phyloP scores from a whole-genome alignment of 2,888 invertebrate species.

The Drosophila putrida region DNA sequence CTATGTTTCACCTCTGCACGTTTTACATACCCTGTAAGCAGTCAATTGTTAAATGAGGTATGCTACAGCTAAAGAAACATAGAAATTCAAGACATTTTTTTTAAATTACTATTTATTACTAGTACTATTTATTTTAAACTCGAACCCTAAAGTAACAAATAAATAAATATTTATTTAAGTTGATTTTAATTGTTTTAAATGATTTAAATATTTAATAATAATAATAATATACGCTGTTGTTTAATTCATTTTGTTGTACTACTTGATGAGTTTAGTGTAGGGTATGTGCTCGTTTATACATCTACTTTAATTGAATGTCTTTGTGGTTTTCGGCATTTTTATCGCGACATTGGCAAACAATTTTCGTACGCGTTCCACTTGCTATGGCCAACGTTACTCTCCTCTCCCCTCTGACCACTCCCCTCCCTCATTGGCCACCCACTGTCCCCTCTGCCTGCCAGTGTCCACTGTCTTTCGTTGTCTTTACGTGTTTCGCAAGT shows the following conservation, averaged over 20 bases:
- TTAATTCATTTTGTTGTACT: no score
- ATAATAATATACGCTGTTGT: no score
- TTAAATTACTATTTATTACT: no score
- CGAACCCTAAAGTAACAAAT: background rate
- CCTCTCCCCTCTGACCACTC: background rate
- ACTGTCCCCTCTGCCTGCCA: background rate
- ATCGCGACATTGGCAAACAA: slow-evolving; percentile 79
- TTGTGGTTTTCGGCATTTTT: slow-evolving; percentile 54
- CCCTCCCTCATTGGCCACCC: background rate
- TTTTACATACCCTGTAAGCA: slow-evolving; percentile 37
- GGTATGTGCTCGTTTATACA: slow-evolving; percentile 12
- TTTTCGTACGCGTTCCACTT: slow-evolving; percentile 77
- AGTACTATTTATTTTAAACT: no score
- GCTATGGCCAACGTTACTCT: slow-evolving; percentile 55
- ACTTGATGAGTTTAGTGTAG: background rate
- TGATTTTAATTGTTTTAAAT: no score
- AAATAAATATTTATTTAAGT: background rate
- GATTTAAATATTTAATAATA: no score
- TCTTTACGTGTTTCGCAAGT: slow-evolving; percentile 75
- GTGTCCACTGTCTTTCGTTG: slow-evolving; percentile 15
- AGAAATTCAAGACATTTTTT: no score
- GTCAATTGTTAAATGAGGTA: background rate
- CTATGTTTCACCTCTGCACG: slow-evolving; percentile 44
- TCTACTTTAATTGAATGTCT: background rate
- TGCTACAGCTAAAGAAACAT: background rate